Conservation (phyloP, 1,140 invertebrate species). For the Glossosoma conforme region DNA sequence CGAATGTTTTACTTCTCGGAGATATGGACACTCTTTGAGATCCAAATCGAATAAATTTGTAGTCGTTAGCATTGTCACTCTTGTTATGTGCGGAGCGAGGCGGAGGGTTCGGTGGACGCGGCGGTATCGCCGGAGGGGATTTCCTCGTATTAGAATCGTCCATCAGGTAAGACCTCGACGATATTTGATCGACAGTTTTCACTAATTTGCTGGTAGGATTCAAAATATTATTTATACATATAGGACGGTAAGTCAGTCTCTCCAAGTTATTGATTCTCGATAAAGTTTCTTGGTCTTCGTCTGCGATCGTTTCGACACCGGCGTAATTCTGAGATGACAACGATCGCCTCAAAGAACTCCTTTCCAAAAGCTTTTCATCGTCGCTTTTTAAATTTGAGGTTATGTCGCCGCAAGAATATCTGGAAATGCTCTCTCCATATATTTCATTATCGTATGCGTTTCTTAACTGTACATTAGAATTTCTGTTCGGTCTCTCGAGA, state of each 20-base stretch:
- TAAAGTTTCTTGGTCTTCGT: conserved; percentile 13
- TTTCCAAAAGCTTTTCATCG: conserved; percentile 49
- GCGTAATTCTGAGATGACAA: conserved; percentile 47
- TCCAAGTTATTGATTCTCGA: conserved; percentile 12
- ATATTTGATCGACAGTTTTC: conserved; percentile 30
- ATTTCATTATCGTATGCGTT: too few species aligned
- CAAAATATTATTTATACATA: conserved; percentile 10
- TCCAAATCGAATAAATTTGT: conserved; percentile 12
- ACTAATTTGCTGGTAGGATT: conserved; percentile 20
- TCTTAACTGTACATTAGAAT: too few species aligned
- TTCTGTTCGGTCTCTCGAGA: too few species aligned
- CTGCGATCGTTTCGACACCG: conserved; percentile 41
- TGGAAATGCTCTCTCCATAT: too few species aligned
- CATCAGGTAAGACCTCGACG: conserved; percentile 11
- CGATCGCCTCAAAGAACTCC: conserved; percentile 31
- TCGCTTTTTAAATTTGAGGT: conserved; percentile 46
- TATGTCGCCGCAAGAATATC: too few species aligned
- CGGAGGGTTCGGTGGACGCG: conserved; percentile 1
- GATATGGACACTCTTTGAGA: conserved; percentile 11
- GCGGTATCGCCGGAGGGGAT: conserved; percentile 3
- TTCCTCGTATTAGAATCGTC: conserved; percentile 18
- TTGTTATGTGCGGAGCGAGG: conserved; percentile 5
- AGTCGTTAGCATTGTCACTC: neutral
- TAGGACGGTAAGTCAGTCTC: conserved; percentile 14
- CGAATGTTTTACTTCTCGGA: conserved; percentile 11